Percentiles rank a stretch among this genome's conserved stretches.
phyloP scores from a whole-genome alignment of 2,113 vertebrate species.

The Periophthalmus modestus region DNA sequence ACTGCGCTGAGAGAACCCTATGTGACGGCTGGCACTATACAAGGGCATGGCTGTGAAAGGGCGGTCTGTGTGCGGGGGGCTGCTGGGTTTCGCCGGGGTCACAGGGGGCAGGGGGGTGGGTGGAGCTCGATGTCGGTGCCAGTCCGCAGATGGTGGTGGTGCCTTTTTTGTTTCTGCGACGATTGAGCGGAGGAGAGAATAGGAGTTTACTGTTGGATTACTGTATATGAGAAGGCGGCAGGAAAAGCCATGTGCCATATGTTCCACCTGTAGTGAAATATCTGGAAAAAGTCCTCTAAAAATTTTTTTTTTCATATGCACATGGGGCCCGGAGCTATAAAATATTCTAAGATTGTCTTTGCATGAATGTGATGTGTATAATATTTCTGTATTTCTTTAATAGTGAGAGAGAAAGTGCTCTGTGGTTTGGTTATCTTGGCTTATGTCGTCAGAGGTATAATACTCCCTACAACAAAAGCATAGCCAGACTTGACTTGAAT shows the following conservation, averaged over 20 bases:
- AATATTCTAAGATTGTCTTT: not conserved
- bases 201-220: conserved; percentile 23
- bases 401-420: no score
- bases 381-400: not conserved
- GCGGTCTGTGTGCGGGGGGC: conserved; percentile 59
- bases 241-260: conserved; percentile 11
- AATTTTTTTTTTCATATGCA: not conserved
- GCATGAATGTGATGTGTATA: not conserved
- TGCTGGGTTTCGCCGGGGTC: conserved; percentile 47
- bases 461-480: no score
- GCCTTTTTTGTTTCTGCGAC: conserved; percentile 64
- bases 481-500: no score
- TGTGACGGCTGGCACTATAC: conserved; percentile 67
- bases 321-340: not conserved
- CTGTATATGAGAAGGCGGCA: conserved; percentile 31
- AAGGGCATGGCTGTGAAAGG: conserved; percentile 60
- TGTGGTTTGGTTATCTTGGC: no score
- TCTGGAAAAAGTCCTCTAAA: not conserved
- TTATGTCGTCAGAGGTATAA: no score
- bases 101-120: not conserved
- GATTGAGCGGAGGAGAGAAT: conserved; percentile 32
- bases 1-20: conserved; percentile 72
- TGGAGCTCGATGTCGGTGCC: conserved; percentile 44
- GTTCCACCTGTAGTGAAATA: conserved; percentile 15
- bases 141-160: conserved; percentile 58